A percentile compares a stretch with the other conserved stretches of the same genome.
Conservation (phyloP, 2,888 invertebrate species). For the Meteorus cinctellus region DNA sequence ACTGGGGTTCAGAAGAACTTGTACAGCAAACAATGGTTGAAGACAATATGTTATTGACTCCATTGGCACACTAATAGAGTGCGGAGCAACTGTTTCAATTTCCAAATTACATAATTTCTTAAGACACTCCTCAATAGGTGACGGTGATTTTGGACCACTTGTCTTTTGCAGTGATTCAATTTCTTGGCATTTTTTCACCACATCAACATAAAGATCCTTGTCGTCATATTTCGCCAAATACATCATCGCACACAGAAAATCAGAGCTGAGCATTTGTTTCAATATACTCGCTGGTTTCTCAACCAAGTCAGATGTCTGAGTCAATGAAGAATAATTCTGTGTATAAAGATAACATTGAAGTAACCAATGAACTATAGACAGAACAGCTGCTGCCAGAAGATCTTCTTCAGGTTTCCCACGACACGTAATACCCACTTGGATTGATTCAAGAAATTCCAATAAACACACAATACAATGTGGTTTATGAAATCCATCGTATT, state of each 20-base stretch:
- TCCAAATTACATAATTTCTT: constrained; percentile 79
- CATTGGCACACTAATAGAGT: constrained; percentile 74
- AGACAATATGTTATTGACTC: constrained; percentile 83
- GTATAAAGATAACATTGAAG: constrained; percentile 81
- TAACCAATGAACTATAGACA: constrained; percentile 88
- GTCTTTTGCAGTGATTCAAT: constrained; percentile 79
- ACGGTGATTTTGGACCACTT: constrained; percentile 76
- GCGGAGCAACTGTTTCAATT: constrained; percentile 77
- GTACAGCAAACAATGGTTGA: constrained; percentile 88
- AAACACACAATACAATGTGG: constrained; percentile 91
- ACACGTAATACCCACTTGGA: constrained; percentile 78
- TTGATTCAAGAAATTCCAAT: constrained; percentile 87
- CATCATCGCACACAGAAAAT: constrained; percentile 87
- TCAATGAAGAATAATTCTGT: constrained; percentile 61
- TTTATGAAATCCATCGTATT: constrained; percentile 90
- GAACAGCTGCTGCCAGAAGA: constrained; percentile 86
- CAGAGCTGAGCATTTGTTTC: constrained; percentile 81
- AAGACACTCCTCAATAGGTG: constrained; percentile 78
- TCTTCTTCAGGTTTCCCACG: constrained; percentile 92
- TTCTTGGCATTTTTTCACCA: constrained; percentile 86
- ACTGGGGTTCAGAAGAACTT: constrained; percentile 89
- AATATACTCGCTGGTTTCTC: constrained; percentile 82
- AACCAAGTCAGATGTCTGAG: constrained; percentile 78
- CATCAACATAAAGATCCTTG: constrained; percentile 80
- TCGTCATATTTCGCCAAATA: constrained; percentile 89